Base-by-base conservation (phyloP, 23 tunicate species). In the Phallusia fumigata region DNA sequence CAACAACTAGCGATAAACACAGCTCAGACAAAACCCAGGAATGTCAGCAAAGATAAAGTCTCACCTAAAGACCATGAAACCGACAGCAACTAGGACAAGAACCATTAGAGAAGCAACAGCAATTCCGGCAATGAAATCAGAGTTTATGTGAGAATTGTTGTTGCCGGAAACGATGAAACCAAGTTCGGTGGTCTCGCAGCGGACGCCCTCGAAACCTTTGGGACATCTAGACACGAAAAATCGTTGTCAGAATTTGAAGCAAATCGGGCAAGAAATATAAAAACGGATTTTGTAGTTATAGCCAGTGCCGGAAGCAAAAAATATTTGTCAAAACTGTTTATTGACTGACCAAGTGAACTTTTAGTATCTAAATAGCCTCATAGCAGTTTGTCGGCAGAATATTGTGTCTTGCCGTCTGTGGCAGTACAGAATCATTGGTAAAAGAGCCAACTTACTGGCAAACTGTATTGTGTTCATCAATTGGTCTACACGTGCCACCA, bases 61-160 rank as follows among this genome's bases (percentile, higher is more conserved):
- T 80, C 32, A 80, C 83, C 83, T 80, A 74, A 74, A 80, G 6
- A 80, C 83, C 45, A 53, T 30, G 32, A 34, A 80, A 1, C 83
- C 73, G 18, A 30, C 32, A 5, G 50, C 51, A 0, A 53, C 35
- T 0, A 53, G 36, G 74, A 80, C 31, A 19, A 53, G 31, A 30
- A 80, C 73, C 49, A 53, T 53, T 0, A 80, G 74, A 73, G 52
- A 31, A 31, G 74, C 74, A 52, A 80, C 73, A 35, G 83, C 36
- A 26, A 80, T 36, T 52, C 40, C 74, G 30, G 50, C 51, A 22
- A 80, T 80, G 35, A 80, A 21, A 19, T 80, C 83, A 30, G 81
- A 30, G 58, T 77, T 77, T 1, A 77, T 19, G 30, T 30, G 40
- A 19, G 6, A 2, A 8, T 53, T 53, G 18, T 31, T 52, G 36